Base-by-base conservation (phyloP, 1,140 invertebrate species). In the Eupristina koningsbergeri region DNA sequence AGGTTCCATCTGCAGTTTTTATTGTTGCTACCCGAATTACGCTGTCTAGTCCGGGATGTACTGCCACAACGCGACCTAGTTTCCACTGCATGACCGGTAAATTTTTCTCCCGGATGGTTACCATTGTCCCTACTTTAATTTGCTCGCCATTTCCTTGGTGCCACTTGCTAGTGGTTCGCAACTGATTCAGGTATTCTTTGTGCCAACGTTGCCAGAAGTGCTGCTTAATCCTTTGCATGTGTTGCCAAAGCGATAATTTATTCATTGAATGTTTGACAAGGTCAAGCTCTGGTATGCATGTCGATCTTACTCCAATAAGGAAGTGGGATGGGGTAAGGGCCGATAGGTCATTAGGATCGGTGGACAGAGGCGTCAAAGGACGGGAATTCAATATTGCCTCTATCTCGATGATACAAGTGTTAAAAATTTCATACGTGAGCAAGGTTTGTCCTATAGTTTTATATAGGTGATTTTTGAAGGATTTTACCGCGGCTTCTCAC, bases 151-250 rank as follows among this genome's bases (percentile, higher is more conserved):
- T 5, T 6, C 11, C n/a, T 3, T 41, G 2, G 26, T 29, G 58
- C 81, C 81, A 82, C 41, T 82, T 82, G 9, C 22, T 41, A 3
- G 73, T 3, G 1, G 69, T 71, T 26, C 73, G 69, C 19, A 74
- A 41, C 9, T 81, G n/a, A 36, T 74, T n/a, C n/a, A n/a, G n/a
- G n/a, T n/a, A n/a, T n/a, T n/a, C n/a, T n/a, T n/a, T n/a, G n/a
- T n/a, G n/a, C 73, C 81, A 82, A 6, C 71, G 7, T 26, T 45
- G 13, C 81, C 81, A 82, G 22, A 64, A 63, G 31, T 82, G 71
- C 41, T 82, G 71, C n/a, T 63, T 50, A 13, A 81, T 22, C 29
- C 74, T 53, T 50, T 74, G 45, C 1, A 81, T 36, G 39, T 45
- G 67, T n/a, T 74, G 47, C 69, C 80, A 81, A 9, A 29, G 47